Evolutionary conservation across 2,888 invertebrate genomes (phyloP), one percentile per base, ranked within the genome.

Genomic region (Lomographa bimaculata): DNA sequence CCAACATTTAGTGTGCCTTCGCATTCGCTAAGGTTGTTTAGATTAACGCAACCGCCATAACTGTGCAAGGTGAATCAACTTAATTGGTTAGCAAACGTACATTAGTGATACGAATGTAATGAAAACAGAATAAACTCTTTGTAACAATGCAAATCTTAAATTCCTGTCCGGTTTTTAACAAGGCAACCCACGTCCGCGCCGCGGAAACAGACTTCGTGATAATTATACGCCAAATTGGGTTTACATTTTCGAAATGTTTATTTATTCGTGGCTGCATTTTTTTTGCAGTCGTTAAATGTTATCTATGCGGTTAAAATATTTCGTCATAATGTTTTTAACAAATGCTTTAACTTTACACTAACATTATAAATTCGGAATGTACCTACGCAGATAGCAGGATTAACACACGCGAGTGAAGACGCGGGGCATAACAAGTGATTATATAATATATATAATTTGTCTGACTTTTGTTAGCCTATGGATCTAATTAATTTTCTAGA

Each of bases 21-120:
- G 19, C 27, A 40, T 42, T 38, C 11, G 35, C 26, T 39, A 46
- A 53, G 54, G 47, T 42, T 50, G 38, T 49, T 38, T 43, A 47
- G 52, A 41, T 50, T 55, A 43, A 26, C 45, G 40, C 36, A 39
- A 47, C 32, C 23, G 26, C 44, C 27, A 47, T 47, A 49, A 46
- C 43, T 41, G 21, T 4, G 21, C 50, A 46, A 53, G 46, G 53
- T 37, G 34, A 49, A 46, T 46, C 29, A 36, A 52, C 46, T 46
- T 50, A 52, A 52, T 52, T 50, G 48, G 35, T 50, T 36, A 28
- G 43, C 46, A 53, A 53, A 50, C 44, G 47, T 41, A 45, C 40
- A 43, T 50, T 43, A 45, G 39, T 36, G 37, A 35, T 40, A 37
- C 25, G 28, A 39, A 29, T 46, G 38, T 35, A 48, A 54, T 50